A percentile compares a stretch with the other conserved stretches of the same genome.
Evolutionary conservation across 2,113 vertebrate genomes (phyloP).

Genomic region (Corythornis vintsioides): DNA sequence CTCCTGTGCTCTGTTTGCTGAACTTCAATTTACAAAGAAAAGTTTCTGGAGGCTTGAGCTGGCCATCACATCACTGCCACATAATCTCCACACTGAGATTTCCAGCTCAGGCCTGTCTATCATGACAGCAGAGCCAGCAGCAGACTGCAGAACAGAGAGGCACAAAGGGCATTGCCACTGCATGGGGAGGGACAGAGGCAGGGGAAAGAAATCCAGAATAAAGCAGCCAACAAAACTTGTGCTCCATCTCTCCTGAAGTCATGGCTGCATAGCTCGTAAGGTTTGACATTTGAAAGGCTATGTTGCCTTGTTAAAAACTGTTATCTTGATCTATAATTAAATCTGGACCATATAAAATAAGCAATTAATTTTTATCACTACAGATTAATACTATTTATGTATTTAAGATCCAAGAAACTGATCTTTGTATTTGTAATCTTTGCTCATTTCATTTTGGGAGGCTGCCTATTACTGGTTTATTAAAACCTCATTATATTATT

Average conservation of each 20-base stretch:
- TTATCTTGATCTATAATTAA: slow-evolving; percentile 56
- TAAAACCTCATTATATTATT: slow-evolving; percentile 63
- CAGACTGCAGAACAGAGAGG: not conserved
- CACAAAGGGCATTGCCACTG: not conserved
- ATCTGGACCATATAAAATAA: slow-evolving; percentile 48
- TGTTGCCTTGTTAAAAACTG: slow-evolving; percentile 15
- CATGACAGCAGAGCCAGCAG: not conserved
- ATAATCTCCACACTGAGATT: not conserved
- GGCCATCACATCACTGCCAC: not conserved
- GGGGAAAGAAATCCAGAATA: not conserved
- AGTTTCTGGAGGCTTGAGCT: not conserved
- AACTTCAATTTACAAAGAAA: not conserved
- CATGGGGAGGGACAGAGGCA: not conserved
- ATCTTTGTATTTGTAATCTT: slow-evolving; percentile 62
- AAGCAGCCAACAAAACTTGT: not conserved
- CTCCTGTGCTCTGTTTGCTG: not conserved
- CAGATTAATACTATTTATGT: slow-evolving; percentile 58
- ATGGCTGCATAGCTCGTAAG: not conserved
- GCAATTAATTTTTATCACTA: slow-evolving; percentile 69
- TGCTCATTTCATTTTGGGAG: slow-evolving; percentile 65
- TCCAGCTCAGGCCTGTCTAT: not conserved
- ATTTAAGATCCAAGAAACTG: slow-evolving; percentile 62
- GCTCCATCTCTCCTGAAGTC: not conserved
- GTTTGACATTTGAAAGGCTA: not conserved
- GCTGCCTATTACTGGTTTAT: slow-evolving; percentile 54